Conservation (phyloP, 2,888 invertebrate species). For the Rhaphigaster nebulosa region DNA sequence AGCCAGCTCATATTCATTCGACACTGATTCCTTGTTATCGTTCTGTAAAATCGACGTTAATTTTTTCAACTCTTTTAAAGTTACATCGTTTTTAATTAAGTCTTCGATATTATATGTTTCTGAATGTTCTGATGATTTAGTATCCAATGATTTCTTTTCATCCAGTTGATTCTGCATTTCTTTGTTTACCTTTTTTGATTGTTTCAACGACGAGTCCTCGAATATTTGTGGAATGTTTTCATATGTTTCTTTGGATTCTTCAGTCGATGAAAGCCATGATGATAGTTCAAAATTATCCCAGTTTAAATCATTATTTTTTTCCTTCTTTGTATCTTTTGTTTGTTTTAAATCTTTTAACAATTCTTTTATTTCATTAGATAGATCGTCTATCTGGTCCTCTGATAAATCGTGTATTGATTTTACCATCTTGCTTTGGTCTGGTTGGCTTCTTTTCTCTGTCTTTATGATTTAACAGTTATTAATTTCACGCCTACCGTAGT, state of each 20-base stretch:
- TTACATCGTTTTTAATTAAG: neutral
- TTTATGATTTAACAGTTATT: neutral
- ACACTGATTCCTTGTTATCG: neutral
- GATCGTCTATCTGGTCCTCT: neutral
- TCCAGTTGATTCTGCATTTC: neutral
- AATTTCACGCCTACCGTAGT: neutral
- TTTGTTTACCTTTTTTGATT: neutral
- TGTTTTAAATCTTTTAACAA: neutral
- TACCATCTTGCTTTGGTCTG: neutral
- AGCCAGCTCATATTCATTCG: neutral
- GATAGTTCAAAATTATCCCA: neutral
- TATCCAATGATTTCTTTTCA: neutral
- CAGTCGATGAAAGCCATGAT: neutral
- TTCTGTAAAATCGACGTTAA: neutral
- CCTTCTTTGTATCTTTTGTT: neutral
- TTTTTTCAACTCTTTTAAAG: neutral
- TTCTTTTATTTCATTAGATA: neutral
- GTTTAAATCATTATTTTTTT: neutral
- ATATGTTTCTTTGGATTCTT: neutral
- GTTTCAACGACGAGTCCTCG: neutral
- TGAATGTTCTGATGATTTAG: neutral
- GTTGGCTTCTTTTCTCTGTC: neutral
- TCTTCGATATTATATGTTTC: neutral
- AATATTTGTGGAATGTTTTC: neutral
- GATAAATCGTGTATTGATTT: slow-evolving; percentile 24